Base-by-base conservation (phyloP, 2,797 vertebrate species). In the Brachyrhaphis roseni region DNA sequence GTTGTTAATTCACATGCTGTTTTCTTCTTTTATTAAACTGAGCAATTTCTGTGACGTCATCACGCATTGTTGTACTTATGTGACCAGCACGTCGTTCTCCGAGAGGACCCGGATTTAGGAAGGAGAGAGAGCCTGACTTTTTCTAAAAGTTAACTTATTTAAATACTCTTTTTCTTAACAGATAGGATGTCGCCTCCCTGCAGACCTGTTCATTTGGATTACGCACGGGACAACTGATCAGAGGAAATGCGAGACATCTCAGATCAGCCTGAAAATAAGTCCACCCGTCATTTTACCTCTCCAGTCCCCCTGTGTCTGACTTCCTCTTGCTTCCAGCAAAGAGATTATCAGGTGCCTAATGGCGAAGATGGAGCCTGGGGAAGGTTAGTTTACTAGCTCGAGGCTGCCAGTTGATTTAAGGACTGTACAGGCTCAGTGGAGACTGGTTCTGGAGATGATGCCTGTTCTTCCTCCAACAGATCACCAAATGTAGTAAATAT, bases 301-400 rank as follows among this genome's bases (percentile, higher is more conserved):
- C 45, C 76, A 79, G 75, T 79, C 75, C 90, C 90, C 85, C 43
- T 78, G 82, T 84, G 90, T 85, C 84, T 81, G 84, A 86, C 91
- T 91, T 94, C 90, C 89, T 92, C 82, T 80, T 46, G 87, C 91
- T 87, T 79, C 78, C 4, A 79, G 89, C 82, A 41, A 74, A 83
- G 82, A 87, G 84, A 92, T 93, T 90, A 93, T 91, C 91, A 88
- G 86, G 88, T 86, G 82, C 80, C 85, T 92, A 90, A 93, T 90
- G 90, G 90, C 81, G 87, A 34, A 46, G 78, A 73, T 15, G 62
- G 81, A 85, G 86, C 79, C 84, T 89, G 71, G 84, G 77, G 89
- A 90, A 90, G 92, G 92, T 90, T 90, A 87, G 66, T 2, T 79
- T 82, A 71, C n/a, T 78, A 43, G 81, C 83, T 82, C 12, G n/a